Percentiles rank a stretch among this genome's conserved stretches.
These are phyloP conservation scores for Zygothrica quintamaculata DNA, from an alignment of 2,888 invertebrate genomes.

Conservation along the genomic window DNA sequence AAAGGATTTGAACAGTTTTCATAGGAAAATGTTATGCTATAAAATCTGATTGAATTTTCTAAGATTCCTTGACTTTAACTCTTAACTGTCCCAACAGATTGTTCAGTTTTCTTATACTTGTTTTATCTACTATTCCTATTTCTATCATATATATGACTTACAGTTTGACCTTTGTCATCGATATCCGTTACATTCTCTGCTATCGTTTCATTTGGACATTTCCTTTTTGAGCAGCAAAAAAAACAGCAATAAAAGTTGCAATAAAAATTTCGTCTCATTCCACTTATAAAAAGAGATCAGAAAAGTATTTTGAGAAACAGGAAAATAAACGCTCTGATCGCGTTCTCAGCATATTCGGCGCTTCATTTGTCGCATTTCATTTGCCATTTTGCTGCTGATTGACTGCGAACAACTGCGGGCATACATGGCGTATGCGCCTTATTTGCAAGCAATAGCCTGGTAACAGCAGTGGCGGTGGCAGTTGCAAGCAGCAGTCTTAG, in stretches of 20 bases:
- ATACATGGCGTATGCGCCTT: slow-evolving; percentile 70
- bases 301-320: slow-evolving; percentile 11
- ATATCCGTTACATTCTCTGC: no score
- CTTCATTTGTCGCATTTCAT: slow-evolving; percentile 57
- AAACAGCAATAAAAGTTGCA: no score
- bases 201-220: background rate
- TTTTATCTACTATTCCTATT: no score
- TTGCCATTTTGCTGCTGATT: slow-evolving; percentile 55
- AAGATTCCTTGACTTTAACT: no score
- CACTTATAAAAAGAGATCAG: slow-evolving; percentile 6
- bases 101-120: no score
- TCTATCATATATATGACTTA: no score
- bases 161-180: no score
- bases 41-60: no score
- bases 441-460: slow-evolving; percentile 48
- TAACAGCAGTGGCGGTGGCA: slow-evolving; percentile 18
- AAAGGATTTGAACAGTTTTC: no score
- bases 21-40: no score
- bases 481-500: slow-evolving; percentile 31
- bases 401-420: slow-evolving; percentile 53
- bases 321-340: slow-evolving; percentile 34
- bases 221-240: slow-evolving; percentile 1
- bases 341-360: slow-evolving; percentile 50
- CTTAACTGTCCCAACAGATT: no score
- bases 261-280: slow-evolving; percentile 3